Conservation (phyloP, 2,888 invertebrate genomes). For the Conus canariensis region DNA sequence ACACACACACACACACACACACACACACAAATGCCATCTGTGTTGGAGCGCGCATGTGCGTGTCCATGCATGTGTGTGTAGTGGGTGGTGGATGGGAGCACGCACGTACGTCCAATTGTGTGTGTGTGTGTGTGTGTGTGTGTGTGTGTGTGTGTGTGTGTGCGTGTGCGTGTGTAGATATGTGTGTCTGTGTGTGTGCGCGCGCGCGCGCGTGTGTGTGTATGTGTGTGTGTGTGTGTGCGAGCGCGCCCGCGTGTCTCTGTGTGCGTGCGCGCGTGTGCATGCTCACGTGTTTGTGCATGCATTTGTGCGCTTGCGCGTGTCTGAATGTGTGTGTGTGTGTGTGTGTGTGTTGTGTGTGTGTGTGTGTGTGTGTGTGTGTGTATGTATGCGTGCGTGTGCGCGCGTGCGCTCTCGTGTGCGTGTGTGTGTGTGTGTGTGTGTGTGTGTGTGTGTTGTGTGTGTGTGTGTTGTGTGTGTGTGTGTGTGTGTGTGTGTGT, state of each 20-base stretch:
- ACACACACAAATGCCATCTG: too few species aligned
- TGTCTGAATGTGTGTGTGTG: not conserved
- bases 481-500: not conserved
- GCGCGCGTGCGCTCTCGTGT: not conserved
- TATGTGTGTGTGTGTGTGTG: not conserved
- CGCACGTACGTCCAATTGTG: not conserved
- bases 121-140: not conserved
- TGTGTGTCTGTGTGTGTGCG: not conserved
- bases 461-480: slow-evolving; percentile 12
- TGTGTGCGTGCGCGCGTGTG: not conserved
- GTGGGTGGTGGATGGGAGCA: not conserved
- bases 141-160: not conserved
- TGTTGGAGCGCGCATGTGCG: not conserved
- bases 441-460: not conserved
- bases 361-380: not conserved
- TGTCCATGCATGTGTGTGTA: not conserved
- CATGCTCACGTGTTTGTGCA: not conserved
- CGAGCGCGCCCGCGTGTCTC: not conserved
- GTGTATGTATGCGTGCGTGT: not conserved
- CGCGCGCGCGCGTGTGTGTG: not conserved
- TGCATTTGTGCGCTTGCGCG: not conserved
- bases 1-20: too few species aligned
- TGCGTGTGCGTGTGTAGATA: not conserved
- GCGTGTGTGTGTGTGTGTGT: not conserved
- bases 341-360: not conserved